phyloP scores from a whole-genome alignment of 2,113 vertebrate genomes.

The Antigone vipio region DNA sequence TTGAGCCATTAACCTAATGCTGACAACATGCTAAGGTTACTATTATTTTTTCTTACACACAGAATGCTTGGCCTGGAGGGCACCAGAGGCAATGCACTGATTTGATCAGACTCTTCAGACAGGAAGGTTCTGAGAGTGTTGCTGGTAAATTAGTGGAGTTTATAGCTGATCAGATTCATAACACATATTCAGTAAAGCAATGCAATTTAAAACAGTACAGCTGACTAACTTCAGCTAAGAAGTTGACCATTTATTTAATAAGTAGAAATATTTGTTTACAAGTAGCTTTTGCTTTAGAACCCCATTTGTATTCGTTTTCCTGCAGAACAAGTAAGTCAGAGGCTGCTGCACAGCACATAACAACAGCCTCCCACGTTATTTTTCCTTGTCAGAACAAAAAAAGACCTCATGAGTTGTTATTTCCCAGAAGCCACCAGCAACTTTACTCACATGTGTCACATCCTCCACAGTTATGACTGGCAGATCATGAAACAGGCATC shows the following conservation, averaged over 20 bases:
- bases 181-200: neutral
- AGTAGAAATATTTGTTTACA: neutral
- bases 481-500: slow-evolving; percentile 74
- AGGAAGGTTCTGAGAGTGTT: neutral
- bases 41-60: neutral
- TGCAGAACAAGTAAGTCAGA: neutral
- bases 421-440: neutral
- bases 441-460: slow-evolving; percentile 84
- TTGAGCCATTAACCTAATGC: neutral
- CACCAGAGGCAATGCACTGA: neutral
- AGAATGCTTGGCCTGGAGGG: neutral
- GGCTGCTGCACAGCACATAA: rapidly evolving
- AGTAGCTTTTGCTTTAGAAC: neutral
- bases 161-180: neutral
- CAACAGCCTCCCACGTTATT: neutral
- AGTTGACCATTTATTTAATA: neutral
- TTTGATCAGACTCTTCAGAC: neutral
- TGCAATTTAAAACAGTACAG: neutral
- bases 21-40: neutral
- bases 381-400: neutral
- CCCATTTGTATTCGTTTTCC: neutral
- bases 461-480: slow-evolving; percentile 79
- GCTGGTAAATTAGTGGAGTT: neutral
- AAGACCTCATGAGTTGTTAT: neutral
- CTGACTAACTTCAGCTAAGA: neutral